These are phyloP conservation scores for Leptinotarsa defecta DNA, from an alignment of 1,140 invertebrate genomes.

Conservation along the genomic window DNA sequence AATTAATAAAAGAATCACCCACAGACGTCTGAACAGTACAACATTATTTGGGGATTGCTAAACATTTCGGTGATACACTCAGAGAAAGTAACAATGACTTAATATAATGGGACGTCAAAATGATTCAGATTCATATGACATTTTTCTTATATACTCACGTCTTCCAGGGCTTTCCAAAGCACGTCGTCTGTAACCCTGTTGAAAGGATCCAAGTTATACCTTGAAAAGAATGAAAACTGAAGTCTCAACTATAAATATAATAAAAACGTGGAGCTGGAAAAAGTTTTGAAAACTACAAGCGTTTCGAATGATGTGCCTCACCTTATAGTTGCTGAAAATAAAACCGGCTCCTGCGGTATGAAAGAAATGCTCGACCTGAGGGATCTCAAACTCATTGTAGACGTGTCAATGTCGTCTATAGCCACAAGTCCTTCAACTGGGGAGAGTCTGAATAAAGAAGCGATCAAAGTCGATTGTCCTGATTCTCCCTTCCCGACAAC, in stretches of 20 bases:
- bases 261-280: neutral
- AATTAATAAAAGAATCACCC: too few species aligned
- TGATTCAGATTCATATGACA: too few species aligned
- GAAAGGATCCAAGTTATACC: conserved; percentile 87
- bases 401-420: conserved; percentile 69
- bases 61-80: too few species aligned
- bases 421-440: conserved; percentile 61
- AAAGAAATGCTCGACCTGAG: conserved; percentile 61
- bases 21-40: too few species aligned
- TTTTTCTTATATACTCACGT: conserved; percentile 44
- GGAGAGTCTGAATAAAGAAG: conserved; percentile 68
- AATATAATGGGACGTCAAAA: too few species aligned
- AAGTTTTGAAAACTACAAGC: too few species aligned
- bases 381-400: conserved; percentile 66
- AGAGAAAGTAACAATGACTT: too few species aligned
- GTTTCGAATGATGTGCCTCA: neutral
- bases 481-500: conserved; percentile 55
- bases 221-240: conserved; percentile 33
- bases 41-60: too few species aligned
- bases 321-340: conserved; percentile 38
- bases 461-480: conserved; percentile 79
- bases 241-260: neutral
- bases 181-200: conserved; percentile 66
- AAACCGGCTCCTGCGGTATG: conserved; percentile 37
- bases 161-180: conserved; percentile 70